These are phyloP conservation scores for Andrena praecox DNA, from an alignment of 2,888 invertebrate genomes.

Conservation along the genomic window DNA sequence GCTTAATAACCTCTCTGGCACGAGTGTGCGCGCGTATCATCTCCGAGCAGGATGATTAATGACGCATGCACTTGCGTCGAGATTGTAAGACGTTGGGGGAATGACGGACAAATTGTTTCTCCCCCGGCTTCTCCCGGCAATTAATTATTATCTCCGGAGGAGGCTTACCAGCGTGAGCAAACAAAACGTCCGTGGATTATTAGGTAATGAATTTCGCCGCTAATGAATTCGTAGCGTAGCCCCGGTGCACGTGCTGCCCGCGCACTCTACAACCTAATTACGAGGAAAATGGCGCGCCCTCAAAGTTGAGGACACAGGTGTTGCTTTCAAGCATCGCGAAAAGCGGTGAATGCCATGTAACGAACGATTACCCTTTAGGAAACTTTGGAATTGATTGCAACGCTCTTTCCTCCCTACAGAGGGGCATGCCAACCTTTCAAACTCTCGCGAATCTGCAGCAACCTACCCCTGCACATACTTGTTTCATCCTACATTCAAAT, in stretches of 20 bases:
- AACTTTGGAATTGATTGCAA: background rate
- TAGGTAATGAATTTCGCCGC: slow-evolving; percentile 1
- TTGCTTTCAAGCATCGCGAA: background rate
- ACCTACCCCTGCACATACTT: too few species aligned
- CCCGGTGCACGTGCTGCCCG: background rate
- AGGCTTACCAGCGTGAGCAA: background rate
- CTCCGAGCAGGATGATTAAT: background rate
- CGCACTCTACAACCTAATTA: slow-evolving; percentile 46
- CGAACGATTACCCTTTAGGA: slow-evolving; percentile 15
- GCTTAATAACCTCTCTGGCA: background rate
- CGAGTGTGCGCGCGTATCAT: background rate
- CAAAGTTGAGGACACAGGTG: background rate
- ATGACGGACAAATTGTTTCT: slow-evolving; percentile 14
- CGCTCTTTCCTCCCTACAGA: background rate
- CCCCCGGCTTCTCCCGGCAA: background rate
- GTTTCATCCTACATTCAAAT: too few species aligned
- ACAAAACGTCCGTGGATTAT: background rate
- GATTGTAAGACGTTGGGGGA: background rate
- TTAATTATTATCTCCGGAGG: background rate
- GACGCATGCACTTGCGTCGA: background rate
- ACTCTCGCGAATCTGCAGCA: too few species aligned
- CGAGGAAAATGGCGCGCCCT: slow-evolving; percentile 24
- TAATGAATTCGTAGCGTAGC: slow-evolving; percentile 19
- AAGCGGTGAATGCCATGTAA: background rate
- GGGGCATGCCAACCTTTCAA: too few species aligned